Conservation (phyloP, 2,797 vertebrate species). For the Gouania willdenowi region DNA sequence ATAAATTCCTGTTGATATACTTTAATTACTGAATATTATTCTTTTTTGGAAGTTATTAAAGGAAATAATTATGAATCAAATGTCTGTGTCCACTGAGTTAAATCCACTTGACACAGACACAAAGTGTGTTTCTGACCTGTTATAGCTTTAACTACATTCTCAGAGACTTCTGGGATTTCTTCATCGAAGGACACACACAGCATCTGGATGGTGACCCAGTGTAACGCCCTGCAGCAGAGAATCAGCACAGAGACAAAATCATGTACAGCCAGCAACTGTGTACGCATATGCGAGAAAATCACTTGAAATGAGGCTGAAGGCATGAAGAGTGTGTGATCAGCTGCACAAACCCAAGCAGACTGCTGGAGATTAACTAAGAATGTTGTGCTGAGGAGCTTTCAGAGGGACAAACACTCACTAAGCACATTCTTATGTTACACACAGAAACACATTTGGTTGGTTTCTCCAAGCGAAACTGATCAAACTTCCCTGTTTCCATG, state of each 20-base stretch:
- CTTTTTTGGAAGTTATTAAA: no score
- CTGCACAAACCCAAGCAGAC: conserved; percentile 6
- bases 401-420: background rate
- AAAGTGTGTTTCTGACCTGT: conserved; percentile 89
- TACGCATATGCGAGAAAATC: conserved; percentile 1
- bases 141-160: conserved; percentile 95
- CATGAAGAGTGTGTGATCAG: conserved; percentile 11
- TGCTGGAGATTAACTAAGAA: conserved; percentile 4
- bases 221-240: conserved; percentile 79
- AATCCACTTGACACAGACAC: no score
- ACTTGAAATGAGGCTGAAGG: conserved; percentile 2
- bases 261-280: conserved; percentile 11
- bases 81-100: no score
- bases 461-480: background rate
- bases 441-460: background rate
- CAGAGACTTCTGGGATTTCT: conserved; percentile 91
- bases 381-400: background rate
- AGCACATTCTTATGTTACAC: background rate
- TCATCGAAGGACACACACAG: conserved; percentile 93
- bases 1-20: no score
- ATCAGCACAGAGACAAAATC: background rate
- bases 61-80: no score
- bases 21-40: no score
- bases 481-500: background rate
- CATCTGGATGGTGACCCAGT: conserved; percentile 97